Evolutionary conservation across 2,888 invertebrate genomes (phyloP).

Genomic region (Hymenopus coronatus): DNA sequence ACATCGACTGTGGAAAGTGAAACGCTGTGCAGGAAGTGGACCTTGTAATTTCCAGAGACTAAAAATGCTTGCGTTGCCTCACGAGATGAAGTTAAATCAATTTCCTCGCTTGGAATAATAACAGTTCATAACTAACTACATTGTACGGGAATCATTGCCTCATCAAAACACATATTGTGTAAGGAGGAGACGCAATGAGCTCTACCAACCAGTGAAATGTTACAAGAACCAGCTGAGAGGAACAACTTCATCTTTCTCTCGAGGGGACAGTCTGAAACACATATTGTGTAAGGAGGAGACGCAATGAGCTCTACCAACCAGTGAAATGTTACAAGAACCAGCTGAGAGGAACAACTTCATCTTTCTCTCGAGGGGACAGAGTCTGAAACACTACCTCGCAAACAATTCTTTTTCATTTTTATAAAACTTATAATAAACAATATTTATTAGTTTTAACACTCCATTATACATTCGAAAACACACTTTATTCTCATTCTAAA

Average conservation of each 20-base stretch:
- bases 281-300: neutral
- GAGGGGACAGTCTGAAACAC: neutral
- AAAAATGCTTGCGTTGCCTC: neutral
- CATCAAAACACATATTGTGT: neutral
- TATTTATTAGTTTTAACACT: no score
- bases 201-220: no score
- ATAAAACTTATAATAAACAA: no score
- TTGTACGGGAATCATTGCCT: neutral
- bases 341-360: no score
- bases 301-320: neutral
- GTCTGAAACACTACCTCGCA: no score
- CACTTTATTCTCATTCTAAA: no score
- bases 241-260: no score
- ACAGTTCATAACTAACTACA: neutral
- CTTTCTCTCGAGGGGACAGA: no score
- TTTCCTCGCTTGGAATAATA: neutral
- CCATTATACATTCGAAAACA: no score
- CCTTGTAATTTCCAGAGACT: neutral
- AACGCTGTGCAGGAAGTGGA: neutral
- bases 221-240: no score
- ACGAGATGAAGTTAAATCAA: neutral
- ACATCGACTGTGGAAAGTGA: neutral
- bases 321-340: no score
- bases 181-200: neutral
- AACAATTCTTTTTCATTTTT: no score